These are phyloP conservation scores for Panorpa germanica DNA, from an alignment of 2,888 invertebrate species.

Conservation along the genomic window DNA sequence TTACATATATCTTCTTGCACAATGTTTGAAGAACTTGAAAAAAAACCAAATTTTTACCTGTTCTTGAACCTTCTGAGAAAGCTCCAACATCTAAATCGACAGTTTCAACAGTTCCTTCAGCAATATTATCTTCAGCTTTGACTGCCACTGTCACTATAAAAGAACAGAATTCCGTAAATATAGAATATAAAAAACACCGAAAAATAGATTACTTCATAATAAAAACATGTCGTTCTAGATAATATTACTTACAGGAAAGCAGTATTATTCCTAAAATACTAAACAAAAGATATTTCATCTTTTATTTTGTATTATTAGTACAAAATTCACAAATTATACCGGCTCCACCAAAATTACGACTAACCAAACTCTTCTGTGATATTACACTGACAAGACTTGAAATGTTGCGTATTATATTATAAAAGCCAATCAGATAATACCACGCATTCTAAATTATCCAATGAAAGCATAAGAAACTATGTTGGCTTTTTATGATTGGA, in stretches of 20 bases:
- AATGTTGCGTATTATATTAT: too few relatives aligned
- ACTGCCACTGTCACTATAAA: conserved; percentile 26
- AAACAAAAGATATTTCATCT: conserved; percentile 26
- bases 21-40: too few relatives aligned
- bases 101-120: conserved; percentile 34
- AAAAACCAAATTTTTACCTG: conserved; percentile 35
- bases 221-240: neutral
- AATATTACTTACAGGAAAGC: conserved; percentile 23
- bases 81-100: conserved; percentile 68
- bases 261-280: conserved; percentile 24
- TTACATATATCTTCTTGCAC: conserved; percentile 5
- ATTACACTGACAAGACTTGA: too few relatives aligned
- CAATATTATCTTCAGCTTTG: conserved; percentile 24
- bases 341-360: too few relatives aligned
- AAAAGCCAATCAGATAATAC: too few relatives aligned
- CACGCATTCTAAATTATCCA: too few relatives aligned
- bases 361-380: too few relatives aligned
- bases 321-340: conserved; percentile 8
- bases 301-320: too few relatives aligned
- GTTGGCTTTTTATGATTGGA: conserved; percentile 19
- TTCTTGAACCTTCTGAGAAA: conserved; percentile 73
- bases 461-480: too few relatives aligned
- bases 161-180: conserved; percentile 16
- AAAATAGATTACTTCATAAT: conserved; percentile 14
- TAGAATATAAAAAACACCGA: conserved; percentile 14